Evolutionary conservation across 2,888 invertebrate genomes (phyloP).

Genomic region (Netelia virgata): DNA sequence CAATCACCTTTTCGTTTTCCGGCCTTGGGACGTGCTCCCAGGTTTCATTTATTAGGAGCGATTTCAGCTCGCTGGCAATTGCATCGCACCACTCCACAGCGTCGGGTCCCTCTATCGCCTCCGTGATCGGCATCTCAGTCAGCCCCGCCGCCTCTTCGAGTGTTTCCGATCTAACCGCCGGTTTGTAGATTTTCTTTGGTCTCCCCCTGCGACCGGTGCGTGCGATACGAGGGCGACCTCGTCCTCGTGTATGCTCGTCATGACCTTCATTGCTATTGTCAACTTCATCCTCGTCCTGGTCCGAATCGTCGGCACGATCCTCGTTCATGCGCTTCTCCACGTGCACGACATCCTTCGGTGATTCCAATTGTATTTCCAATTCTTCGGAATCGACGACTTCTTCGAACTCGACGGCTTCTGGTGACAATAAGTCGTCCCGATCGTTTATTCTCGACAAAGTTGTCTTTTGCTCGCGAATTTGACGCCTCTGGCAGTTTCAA

Average conservation of each 20-base stretch:
- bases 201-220: not conserved
- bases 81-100: conserved; percentile 68
- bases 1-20: conserved; percentile 38
- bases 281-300: too few relatives aligned
- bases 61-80: conserved; percentile 66
- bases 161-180: not conserved
- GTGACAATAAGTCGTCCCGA: not conserved
- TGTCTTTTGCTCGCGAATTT: conserved; percentile 3
- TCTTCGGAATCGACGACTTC: too few relatives aligned
- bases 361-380: too few relatives aligned
- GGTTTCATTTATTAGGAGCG: conserved; percentile 69
- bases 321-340: too few relatives aligned
- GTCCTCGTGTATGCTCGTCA: not conserved
- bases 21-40: conserved; percentile 71
- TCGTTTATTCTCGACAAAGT: not conserved
- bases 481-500: conserved; percentile 15
- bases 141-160: not conserved
- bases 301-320: too few relatives aligned
- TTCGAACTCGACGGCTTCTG: not conserved
- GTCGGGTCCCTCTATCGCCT: conserved; percentile 41
- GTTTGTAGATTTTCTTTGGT: not conserved
- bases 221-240: not conserved
- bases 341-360: too few relatives aligned
- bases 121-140: conserved; percentile 41
- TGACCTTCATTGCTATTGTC: too few relatives aligned